Evolutionary conservation across 2,888 invertebrate species (phyloP).

Genomic region (Microctonus aethiopoides): DNA sequence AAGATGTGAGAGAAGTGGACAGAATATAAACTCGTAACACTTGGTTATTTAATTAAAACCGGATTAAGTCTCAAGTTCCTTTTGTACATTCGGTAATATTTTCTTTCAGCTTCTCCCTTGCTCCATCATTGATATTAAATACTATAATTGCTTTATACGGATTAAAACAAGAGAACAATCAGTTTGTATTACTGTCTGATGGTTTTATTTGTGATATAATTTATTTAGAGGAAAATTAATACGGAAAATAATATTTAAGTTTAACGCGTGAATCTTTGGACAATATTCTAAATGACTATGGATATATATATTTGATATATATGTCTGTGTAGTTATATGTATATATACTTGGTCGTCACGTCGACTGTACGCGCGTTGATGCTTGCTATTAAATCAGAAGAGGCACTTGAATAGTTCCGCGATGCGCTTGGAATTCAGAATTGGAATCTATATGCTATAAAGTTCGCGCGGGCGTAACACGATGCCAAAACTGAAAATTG

Average conservation of each 20-base stretch:
- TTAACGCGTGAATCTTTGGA: no score
- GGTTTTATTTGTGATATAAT: no score
- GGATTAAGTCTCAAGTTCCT: constrained; percentile 50
- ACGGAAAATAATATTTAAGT: no score
- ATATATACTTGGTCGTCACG: background rate
- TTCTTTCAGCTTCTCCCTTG: constrained; percentile 24
- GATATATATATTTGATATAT: no score
- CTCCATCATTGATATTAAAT: constrained; percentile 29
- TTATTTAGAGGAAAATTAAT: no score
- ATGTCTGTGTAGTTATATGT: no score
- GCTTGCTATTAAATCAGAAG: constrained; percentile 63
- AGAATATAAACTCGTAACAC: constrained; percentile 7
- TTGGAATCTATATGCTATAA: constrained; percentile 51
- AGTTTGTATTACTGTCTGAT: no score
- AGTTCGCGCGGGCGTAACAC: constrained; percentile 35
- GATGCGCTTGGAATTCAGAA: constrained; percentile 59
- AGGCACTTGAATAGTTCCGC: constrained; percentile 58
- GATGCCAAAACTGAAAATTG: constrained; percentile 32
- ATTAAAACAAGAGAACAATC: constrained; percentile 44
- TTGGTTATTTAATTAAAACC: constrained; percentile 63
- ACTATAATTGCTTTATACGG: constrained; percentile 59
- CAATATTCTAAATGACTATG: background rate
- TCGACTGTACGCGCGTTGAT: constrained; percentile 49
- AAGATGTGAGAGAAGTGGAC: background rate
- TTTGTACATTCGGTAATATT: constrained; percentile 31